phyloP scores from a whole-genome alignment of 2,888 invertebrate genomes.

The Lasioglossum pauxillum region DNA sequence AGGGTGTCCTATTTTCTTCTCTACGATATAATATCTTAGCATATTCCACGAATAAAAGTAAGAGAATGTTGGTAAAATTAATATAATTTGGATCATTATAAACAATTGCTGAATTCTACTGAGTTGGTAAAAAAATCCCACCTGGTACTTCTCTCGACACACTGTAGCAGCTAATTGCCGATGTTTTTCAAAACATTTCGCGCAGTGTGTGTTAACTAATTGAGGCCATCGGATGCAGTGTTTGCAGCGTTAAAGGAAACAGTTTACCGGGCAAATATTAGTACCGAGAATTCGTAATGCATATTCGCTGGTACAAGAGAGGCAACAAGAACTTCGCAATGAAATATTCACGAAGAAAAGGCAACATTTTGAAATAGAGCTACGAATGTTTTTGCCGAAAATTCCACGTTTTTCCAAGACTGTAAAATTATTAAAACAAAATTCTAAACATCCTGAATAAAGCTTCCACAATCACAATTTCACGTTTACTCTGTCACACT shows the following conservation, averaged over 20 bases:
- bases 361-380: not conserved
- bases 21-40: not conserved
- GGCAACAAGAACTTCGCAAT: not conserved
- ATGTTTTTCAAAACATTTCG: not conserved
- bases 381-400: not conserved
- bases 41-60: not conserved
- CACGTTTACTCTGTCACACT: not conserved
- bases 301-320: not conserved
- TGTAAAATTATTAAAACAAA: not conserved
- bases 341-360: not conserved
- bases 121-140: not conserved
- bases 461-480: not conserved
- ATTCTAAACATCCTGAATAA: not conserved
- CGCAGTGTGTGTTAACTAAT: conserved; percentile 4
- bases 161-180: not conserved
- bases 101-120: not conserved
- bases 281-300: not conserved
- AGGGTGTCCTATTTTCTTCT: not conserved
- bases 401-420: not conserved
- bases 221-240: not conserved
- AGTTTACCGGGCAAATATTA: not conserved
- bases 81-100: not conserved
- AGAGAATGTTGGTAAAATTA: not conserved
- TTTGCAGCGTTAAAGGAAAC: not conserved
- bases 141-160: not conserved